phyloP scores from a whole-genome alignment of 2,113 vertebrate species.

The Balaenoptera acutorostrata region DNA sequence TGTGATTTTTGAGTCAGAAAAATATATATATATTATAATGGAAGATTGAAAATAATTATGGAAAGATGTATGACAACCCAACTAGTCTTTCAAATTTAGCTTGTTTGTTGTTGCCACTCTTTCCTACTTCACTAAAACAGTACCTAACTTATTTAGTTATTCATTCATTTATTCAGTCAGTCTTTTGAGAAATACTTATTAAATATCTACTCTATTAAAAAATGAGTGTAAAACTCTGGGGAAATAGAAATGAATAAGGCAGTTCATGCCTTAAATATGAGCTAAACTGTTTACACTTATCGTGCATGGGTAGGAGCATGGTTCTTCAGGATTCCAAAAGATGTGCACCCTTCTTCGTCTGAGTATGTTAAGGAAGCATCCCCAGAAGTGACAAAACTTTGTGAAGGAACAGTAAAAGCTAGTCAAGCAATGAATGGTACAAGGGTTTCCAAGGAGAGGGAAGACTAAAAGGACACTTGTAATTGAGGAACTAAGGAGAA shows the following conservation, averaged over 20 bases:
- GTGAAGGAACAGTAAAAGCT: background rate
- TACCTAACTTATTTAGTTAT: background rate
- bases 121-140: background rate
- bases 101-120: background rate
- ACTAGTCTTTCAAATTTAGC: background rate
- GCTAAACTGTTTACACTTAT: background rate
- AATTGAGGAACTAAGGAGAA: background rate
- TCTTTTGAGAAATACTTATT: background rate
- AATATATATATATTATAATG: background rate
- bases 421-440: background rate
- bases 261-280: background rate
- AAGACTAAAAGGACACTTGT: background rate
- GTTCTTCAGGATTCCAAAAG: background rate
- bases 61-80: background rate
- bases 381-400: background rate
- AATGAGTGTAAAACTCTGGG: background rate
- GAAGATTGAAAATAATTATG: background rate
- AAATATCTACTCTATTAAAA: background rate
- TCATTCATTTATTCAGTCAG: background rate
- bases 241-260: background rate
- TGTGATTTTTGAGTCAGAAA: background rate
- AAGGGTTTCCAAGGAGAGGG: background rate
- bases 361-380: background rate
- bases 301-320: fast-evolving
- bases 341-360: background rate